A percentile compares a stretch with the other conserved stretches of the same genome.
phyloP scores from a whole-genome alignment of 2,113 vertebrate species.

The Hemicordylus capensis region DNA sequence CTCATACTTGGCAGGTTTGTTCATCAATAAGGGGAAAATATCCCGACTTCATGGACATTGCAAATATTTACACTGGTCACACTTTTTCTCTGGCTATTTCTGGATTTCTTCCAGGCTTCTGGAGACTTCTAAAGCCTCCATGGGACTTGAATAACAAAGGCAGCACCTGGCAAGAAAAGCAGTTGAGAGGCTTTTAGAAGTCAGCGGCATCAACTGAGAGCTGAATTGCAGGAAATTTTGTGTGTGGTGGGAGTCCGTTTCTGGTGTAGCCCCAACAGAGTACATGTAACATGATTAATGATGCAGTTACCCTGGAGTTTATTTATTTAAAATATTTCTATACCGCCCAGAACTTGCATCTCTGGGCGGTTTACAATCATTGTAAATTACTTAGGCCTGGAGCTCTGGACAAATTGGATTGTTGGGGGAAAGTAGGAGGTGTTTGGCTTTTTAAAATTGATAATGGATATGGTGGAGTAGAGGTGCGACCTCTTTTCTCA shows the following conservation, averaged over 20 bases:
- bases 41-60: not conserved
- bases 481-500: too few relatives aligned
- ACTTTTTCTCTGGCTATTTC: not conserved
- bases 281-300: too few relatives aligned
- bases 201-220: not conserved
- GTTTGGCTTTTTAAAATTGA: not conserved
- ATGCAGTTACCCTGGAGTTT: too few relatives aligned
- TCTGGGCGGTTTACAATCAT: too few relatives aligned
- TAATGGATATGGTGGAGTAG: not conserved
- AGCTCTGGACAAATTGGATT: not conserved
- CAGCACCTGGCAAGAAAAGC: not conserved
- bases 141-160: not conserved
- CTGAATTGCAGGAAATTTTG: not conserved
- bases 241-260: not conserved
- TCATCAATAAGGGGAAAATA: not conserved
- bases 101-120: not conserved
- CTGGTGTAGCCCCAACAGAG: not conserved
- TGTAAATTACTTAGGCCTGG: too few relatives aligned
- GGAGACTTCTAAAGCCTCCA: not conserved
- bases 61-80: not conserved
- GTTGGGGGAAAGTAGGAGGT: not conserved
- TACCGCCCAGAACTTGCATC: too few relatives aligned
- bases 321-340: too few relatives aligned
- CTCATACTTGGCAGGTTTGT: not conserved
- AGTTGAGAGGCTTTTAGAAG: not conserved